Evolutionary conservation across 2,113 vertebrate species (phyloP), one percentile per base, ranked within the genome.

Genomic region (Labrus mixtus): DNA sequence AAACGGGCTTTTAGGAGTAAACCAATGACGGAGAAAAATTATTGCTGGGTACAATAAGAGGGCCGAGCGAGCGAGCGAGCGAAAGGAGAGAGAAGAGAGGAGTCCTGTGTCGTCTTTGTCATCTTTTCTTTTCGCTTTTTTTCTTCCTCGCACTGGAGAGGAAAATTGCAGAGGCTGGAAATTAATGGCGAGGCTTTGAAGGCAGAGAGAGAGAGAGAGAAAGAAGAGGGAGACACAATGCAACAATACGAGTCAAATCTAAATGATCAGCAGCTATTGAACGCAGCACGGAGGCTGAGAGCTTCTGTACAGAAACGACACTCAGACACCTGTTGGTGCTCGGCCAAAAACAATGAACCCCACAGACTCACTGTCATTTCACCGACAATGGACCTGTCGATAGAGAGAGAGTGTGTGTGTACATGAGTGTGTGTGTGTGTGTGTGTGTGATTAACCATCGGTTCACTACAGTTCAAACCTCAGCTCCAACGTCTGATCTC

Each of bases 1-100:
- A 96, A 96, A 92, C 75, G 76, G 96, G 96, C 97, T 97, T 98
- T 99, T 97, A 97, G 96, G 81, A 96, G 96, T 96, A 97, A 97
- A 97, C 96, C 96, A 96, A 95, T 94, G 96, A 97, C 96, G 95
- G 46, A 19, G 46, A 96, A 96, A 96, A 97, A 97, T 96, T 96
- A 97, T 96, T 96, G 96, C 96, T 73, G 89, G 12, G 94, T 95
- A 95, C 96, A 97, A 96, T 96, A 96, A 96, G 94, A 95, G 95
- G 95, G 92, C 93, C 94, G 90, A 93, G 93, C 88, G 93, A 95
- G 96, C 8, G 39, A 41, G 39, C 39, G 39, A 11, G 36, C 4
- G 36, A 37, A 37, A 37, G 39, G 39, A 41, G 39, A 41, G 92
- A 95, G 89, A 94, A 94, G 96, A 94, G 93, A 95, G 91, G 93